phyloP scores from a whole-genome alignment of 2,888 invertebrate genomes.

The Clepsis dumicolana region DNA sequence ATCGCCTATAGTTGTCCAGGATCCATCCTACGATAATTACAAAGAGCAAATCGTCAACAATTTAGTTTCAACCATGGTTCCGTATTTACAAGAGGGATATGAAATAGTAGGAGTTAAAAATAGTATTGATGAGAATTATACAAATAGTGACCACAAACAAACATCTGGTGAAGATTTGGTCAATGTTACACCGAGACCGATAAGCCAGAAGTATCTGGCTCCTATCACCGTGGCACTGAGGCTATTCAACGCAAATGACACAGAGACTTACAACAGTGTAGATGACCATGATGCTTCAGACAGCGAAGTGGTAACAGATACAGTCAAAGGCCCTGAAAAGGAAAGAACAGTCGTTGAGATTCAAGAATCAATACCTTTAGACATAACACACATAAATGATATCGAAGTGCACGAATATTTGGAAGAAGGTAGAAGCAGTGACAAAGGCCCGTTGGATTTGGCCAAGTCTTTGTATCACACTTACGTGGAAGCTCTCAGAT shows the following conservation, averaged over 20 bases:
- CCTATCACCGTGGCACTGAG: conserved; percentile 87
- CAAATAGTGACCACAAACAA: conserved; percentile 49
- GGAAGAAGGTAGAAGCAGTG: conserved; percentile 72
- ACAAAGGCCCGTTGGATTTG: conserved; percentile 60
- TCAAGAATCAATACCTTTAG: conserved; percentile 87
- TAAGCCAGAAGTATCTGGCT: conserved; percentile 85
- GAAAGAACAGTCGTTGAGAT: conserved; percentile 87
- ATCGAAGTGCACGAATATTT: conserved; percentile 78
- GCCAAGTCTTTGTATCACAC: conserved; percentile 68
- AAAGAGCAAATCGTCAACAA: conserved; percentile 74
- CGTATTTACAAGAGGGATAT: conserved; percentile 76
- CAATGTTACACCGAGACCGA: conserved; percentile 85
- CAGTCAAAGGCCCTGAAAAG: conserved; percentile 70
- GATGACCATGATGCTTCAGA: conserved; percentile 76
- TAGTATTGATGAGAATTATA: conserved; percentile 58
- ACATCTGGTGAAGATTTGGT: conserved; percentile 59
- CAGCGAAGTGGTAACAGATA: conserved; percentile 71
- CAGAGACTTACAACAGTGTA: conserved; percentile 69
- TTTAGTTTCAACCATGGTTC: conserved; percentile 77
- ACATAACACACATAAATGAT: conserved; percentile 80
- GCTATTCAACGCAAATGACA: conserved; percentile 77
- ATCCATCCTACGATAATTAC: conserved; percentile 59
- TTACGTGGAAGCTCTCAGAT: conserved; percentile 71
- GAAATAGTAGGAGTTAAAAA: conserved; percentile 75
- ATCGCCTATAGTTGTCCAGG: conserved; percentile 82